Percentiles rank a stretch among this genome's conserved stretches.
These are phyloP conservation scores for Cinclus mexicanus DNA, from an alignment of 2,113 vertebrate genomes.

Conservation along the genomic window DNA sequence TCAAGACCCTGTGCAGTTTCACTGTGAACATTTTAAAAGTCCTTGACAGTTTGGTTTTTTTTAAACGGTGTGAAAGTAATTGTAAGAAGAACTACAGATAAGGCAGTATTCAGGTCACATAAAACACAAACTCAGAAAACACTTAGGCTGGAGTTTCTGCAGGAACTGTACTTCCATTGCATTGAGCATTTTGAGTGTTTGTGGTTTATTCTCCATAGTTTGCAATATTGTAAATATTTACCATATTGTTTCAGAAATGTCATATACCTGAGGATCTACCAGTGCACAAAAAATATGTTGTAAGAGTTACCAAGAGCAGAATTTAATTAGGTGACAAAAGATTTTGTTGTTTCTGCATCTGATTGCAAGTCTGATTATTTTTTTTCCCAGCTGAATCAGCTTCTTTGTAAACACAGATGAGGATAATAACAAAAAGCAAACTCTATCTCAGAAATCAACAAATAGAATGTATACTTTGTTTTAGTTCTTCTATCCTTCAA, in stretches of 20 bases:
- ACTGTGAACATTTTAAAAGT: neutral
- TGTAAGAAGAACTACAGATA: neutral
- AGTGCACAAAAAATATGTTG: neutral
- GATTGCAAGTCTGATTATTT: neutral
- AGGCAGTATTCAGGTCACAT: neutral
- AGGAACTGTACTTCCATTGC: neutral
- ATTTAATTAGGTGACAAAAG: neutral
- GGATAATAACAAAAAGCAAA: neutral
- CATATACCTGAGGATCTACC: neutral
- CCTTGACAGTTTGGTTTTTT: neutral
- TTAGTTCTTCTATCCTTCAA: neutral
- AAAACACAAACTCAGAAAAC: neutral
- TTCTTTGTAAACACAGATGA: constrained; percentile 15
- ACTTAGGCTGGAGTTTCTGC: neutral
- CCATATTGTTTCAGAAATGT: neutral
- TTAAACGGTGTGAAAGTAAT: neutral
- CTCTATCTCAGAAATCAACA: neutral
- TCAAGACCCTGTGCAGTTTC: neutral
- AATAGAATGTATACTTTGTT: neutral
- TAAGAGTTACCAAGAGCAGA: neutral
- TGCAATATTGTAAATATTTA: constrained; percentile 12
- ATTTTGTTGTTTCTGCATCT: neutral
- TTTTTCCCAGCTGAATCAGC: neutral
- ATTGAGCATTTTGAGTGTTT: neutral
- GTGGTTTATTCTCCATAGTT: neutral